These are phyloP conservation scores for Hydrotaea cyrtoneurina DNA, from an alignment of 2,888 invertebrate species.

Conservation along the genomic window DNA sequence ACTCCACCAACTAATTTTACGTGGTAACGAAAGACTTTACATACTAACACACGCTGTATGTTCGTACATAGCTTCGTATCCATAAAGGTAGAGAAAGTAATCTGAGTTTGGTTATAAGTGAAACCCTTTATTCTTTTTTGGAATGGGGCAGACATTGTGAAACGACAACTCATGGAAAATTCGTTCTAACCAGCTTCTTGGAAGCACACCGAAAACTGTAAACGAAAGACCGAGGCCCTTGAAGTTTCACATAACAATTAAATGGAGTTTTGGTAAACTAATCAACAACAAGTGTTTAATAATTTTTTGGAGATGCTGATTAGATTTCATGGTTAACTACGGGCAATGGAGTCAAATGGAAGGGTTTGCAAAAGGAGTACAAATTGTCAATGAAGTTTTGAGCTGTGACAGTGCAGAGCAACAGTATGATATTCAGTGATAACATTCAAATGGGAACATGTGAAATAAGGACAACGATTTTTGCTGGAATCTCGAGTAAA, in stretches of 20 bases:
- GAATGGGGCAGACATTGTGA: not conserved
- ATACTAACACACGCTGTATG: not conserved
- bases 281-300: slow-evolving; percentile 20
- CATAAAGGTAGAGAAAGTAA: slow-evolving; percentile 10
- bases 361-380: too few relatives aligned
- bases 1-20: slow-evolving; percentile 44
- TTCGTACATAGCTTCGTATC: not conserved
- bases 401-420: too few relatives aligned
- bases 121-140: slow-evolving; percentile 18
- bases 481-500: too few relatives aligned
- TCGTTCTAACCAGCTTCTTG: not conserved
- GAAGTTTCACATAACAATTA: slow-evolving; percentile 16
- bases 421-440: too few relatives aligned
- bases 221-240: not conserved
- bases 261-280: not conserved
- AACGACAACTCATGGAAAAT: not conserved
- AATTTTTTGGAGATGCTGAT: not conserved
- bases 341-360: not conserved
- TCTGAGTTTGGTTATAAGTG: slow-evolving; percentile 11
- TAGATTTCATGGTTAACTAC: slow-evolving; percentile 5
- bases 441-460: too few relatives aligned
- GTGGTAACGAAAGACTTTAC: not conserved
- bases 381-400: too few relatives aligned
- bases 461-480: too few relatives aligned
- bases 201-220: not conserved